These are phyloP conservation scores for Drymonia ruficornis DNA, from an alignment of 2,888 invertebrate species.

Conservation along the genomic window DNA sequence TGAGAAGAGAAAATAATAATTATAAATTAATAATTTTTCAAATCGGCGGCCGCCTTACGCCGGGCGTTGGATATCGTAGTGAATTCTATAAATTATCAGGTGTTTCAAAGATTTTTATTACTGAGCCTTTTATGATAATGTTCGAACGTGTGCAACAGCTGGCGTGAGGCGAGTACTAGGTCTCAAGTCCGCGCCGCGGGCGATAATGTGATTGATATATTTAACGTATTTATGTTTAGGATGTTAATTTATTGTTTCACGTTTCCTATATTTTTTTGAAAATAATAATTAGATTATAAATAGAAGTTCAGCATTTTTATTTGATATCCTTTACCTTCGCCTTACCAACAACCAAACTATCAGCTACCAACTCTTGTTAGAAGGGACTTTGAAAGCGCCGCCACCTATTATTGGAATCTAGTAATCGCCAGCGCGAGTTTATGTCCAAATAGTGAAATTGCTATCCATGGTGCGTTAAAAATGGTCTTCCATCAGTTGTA, in stretches of 20 bases:
- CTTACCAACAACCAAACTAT: too few relatives aligned
- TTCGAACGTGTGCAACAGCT: slow-evolving; percentile 10
- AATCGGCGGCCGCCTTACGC: slow-evolving; percentile 23
- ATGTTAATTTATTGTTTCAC: slow-evolving; percentile 76
- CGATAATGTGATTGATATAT: slow-evolving; percentile 61
- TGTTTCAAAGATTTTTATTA: background rate
- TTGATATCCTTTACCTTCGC: slow-evolving; percentile 18
- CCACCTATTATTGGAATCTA: too few relatives aligned
- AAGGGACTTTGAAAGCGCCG: too few relatives aligned
- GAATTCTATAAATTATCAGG: background rate
- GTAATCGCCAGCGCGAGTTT: too few relatives aligned
- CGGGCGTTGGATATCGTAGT: slow-evolving; percentile 7
- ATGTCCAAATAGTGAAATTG: too few relatives aligned
- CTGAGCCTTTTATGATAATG: background rate
- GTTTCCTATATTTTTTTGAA: slow-evolving; percentile 74
- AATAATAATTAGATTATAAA: slow-evolving; percentile 75
- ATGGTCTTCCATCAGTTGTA: too few relatives aligned
- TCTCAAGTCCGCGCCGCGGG: slow-evolving; percentile 35
- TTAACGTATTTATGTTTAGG: slow-evolving; percentile 67
- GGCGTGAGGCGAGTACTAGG: slow-evolving; percentile 17
- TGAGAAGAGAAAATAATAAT: slow-evolving; percentile 9
- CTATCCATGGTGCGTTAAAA: too few relatives aligned
- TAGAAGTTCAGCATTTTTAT: slow-evolving; percentile 53
- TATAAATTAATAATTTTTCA: slow-evolving; percentile 19
- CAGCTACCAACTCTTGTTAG: too few relatives aligned